These are phyloP conservation scores for Acropternis orthonyx DNA, from an alignment of 2,797 vertebrate genomes.

Conservation along the genomic window DNA sequence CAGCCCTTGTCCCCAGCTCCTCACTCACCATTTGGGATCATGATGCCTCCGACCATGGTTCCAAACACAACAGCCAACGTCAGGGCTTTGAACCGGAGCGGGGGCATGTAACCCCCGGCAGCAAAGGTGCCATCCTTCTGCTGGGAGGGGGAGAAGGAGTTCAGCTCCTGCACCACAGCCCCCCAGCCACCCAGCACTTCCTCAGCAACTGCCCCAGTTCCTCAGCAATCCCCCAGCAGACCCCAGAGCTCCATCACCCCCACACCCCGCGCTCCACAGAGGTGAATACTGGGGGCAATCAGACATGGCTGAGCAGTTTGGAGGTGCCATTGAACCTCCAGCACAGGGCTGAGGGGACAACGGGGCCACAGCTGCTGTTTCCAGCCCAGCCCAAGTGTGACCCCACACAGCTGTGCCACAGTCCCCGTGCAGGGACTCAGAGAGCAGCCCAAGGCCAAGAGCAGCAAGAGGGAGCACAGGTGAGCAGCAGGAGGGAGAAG, in stretches of 20 bases:
- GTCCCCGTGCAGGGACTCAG: neutral
- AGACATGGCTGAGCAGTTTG: neutral
- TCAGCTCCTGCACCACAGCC: neutral
- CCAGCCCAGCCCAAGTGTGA: neutral
- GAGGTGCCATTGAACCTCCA: neutral
- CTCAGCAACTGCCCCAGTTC: neutral
- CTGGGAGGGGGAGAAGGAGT: slow-evolving; percentile 65
- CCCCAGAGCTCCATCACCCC: neutral
- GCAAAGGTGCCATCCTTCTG: slow-evolving; percentile 97
- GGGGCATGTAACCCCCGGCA: slow-evolving; percentile 96
- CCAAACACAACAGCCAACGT: slow-evolving; percentile 93
- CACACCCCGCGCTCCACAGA: fast-evolving
- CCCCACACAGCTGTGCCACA: neutral
- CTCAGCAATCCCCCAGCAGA: neutral
- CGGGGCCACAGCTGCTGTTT: neutral
- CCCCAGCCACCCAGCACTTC: neutral
- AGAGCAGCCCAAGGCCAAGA: neutral
- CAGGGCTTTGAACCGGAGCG: slow-evolving; percentile 94
- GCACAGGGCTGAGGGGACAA: neutral
- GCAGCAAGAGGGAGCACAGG: neutral
- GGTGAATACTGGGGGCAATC: neutral
- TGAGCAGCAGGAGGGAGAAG: neutral
- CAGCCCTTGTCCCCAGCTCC: neutral
- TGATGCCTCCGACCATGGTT: slow-evolving; percentile 95
- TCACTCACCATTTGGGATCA: slow-evolving; percentile 93